Evolutionary conservation across 2,888 invertebrate genomes (phyloP).

Genomic region (Pycnomerus fuliginosus): DNA sequence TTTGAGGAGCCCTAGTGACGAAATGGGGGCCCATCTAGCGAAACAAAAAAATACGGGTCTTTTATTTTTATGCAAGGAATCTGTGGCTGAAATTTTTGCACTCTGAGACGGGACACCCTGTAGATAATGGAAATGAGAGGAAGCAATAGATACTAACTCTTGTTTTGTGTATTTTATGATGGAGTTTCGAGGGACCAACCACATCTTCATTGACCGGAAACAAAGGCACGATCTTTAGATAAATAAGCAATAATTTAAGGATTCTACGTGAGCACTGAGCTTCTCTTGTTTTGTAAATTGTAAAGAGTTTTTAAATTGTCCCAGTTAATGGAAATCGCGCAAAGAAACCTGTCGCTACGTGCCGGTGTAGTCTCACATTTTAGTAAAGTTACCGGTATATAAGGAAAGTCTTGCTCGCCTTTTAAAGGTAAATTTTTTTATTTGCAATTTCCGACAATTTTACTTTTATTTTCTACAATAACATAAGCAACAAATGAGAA

Average conservation of each 20-base stretch:
- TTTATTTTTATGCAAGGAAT: no score
- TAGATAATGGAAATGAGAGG: no score
- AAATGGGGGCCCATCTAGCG: no score
- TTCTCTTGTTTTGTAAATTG: constrained; percentile 26
- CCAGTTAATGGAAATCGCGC: constrained; percentile 26
- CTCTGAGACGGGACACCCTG: no score
- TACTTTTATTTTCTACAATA: background rate
- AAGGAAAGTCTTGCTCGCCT: constrained; percentile 1
- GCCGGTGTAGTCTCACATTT: constrained; percentile 14
- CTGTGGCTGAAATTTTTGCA: no score
- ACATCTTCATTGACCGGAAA: constrained; percentile 21
- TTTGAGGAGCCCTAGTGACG: no score
- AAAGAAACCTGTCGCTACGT: constrained; percentile 12
- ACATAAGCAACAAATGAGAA: no score
- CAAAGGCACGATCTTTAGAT: constrained; percentile 28
- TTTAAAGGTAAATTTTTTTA: background rate
- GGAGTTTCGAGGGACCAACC: constrained; percentile 25
- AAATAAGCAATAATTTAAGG: constrained; percentile 31
- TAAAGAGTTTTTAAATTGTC: constrained; percentile 25
- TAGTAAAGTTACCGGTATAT: constrained; percentile 15
- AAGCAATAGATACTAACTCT: constrained; percentile 21
- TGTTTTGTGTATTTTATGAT: constrained; percentile 25
- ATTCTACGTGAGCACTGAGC: constrained; percentile 27
- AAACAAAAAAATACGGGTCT: no score
- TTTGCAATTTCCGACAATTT: background rate